Evolutionary conservation across 2,113 vertebrate genomes (phyloP).

Genomic region (Bubo scandiacus): DNA sequence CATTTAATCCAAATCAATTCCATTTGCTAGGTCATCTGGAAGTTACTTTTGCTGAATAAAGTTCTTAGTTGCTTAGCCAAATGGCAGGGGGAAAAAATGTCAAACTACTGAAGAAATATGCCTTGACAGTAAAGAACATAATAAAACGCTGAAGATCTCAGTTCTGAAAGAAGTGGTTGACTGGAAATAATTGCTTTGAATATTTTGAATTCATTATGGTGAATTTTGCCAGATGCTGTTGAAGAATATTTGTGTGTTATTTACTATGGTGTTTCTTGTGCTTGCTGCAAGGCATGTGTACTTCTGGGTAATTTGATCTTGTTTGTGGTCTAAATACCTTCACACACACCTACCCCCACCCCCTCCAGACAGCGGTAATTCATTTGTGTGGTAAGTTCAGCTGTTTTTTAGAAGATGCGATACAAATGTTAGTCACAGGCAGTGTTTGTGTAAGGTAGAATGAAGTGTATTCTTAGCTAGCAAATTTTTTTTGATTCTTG

Average conservation of each 20-base stretch:
- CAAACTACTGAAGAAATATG: background rate
- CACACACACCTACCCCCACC: too few species aligned
- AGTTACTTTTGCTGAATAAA: conserved; percentile 4
- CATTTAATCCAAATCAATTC: conserved; percentile 12
- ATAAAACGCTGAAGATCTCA: background rate
- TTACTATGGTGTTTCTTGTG: background rate
- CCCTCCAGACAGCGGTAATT: background rate
- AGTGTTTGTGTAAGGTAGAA: background rate
- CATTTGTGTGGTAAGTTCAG: background rate
- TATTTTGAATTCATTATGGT: background rate
- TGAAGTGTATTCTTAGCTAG: background rate
- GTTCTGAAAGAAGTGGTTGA: background rate
- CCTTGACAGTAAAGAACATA: background rate
- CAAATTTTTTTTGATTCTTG: background rate
- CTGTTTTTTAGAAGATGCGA: background rate
- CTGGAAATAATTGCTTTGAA: conserved; percentile 1
- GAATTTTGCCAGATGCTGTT: conserved; percentile 13
- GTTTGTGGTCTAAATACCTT: background rate
- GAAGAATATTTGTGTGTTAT: background rate
- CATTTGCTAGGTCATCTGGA: conserved; percentile 31
- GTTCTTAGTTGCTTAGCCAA: conserved; percentile 8
- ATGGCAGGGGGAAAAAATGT: accelerated
- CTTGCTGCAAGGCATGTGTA: background rate
- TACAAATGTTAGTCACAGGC: background rate
- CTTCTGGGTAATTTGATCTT: background rate